phyloP scores from a whole-genome alignment of 2,888 invertebrate species.

The Perithous albicinctus region DNA sequence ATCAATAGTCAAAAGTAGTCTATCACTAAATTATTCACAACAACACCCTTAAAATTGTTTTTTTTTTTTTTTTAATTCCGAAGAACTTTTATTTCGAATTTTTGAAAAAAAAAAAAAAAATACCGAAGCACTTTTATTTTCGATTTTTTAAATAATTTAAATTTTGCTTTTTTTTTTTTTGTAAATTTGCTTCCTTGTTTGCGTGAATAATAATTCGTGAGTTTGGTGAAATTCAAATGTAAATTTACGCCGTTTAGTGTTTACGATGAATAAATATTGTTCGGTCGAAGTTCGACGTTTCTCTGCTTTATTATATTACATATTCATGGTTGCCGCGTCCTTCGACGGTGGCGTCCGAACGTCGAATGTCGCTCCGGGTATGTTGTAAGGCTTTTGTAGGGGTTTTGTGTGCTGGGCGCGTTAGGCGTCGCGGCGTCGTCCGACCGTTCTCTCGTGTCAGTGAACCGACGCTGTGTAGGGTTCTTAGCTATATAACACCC shows the following conservation, averaged over 20 bases:
- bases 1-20: too few relatives aligned
- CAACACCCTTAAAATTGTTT: background rate
- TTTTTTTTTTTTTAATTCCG: too few relatives aligned
- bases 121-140: too few relatives aligned
- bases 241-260: conserved; percentile 6
- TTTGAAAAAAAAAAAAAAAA: too few relatives aligned
- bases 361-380: conserved; percentile 78
- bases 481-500: conserved; percentile 68
- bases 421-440: conserved; percentile 70
- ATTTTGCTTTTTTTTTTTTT: too few relatives aligned
- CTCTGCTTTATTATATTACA: conserved; percentile 71
- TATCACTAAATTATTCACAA: background rate
- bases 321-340: conserved; percentile 81
- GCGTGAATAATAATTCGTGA: too few relatives aligned
- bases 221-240: too few relatives aligned
- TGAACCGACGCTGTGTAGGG: conserved; percentile 79
- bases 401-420: conserved; percentile 41
- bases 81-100: too few relatives aligned
- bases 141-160: too few relatives aligned
- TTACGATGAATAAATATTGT: too few relatives aligned
- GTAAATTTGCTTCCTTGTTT: too few relatives aligned
- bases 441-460: conserved; percentile 81
- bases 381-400: conserved; percentile 48
- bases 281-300: conserved; percentile 9
- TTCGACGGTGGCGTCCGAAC: conserved; percentile 83